A percentile compares a stretch with the other conserved stretches of the same genome.
These are phyloP conservation scores for Tupiocoris notatus DNA, from an alignment of 2,888 invertebrate genomes.

Conservation along the genomic window DNA sequence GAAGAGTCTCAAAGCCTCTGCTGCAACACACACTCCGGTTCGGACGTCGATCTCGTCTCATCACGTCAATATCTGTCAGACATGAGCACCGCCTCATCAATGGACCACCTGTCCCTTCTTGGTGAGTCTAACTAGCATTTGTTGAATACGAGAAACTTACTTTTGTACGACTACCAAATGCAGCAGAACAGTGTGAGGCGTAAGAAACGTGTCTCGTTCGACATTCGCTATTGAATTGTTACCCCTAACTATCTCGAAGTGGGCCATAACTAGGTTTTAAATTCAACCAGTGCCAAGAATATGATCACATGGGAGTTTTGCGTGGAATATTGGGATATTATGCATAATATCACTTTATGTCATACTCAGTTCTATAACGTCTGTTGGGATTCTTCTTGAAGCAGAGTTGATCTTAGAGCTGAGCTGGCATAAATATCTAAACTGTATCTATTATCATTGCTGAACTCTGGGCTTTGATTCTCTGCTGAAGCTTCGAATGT, in stretches of 20 bases:
- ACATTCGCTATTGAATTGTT: slow-evolving; percentile 28
- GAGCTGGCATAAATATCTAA: too few species aligned
- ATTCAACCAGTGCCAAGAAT: too few species aligned
- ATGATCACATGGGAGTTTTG: too few species aligned
- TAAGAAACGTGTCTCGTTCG: slow-evolving; percentile 38
- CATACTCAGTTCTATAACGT: too few species aligned
- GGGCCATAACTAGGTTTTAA: slow-evolving; percentile 37
- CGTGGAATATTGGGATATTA: too few species aligned
- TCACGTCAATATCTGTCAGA: slow-evolving; percentile 42
- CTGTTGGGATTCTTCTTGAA: too few species aligned
- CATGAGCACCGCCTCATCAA: slow-evolving; percentile 42
- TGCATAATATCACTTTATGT: too few species aligned
- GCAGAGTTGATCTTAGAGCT: too few species aligned
- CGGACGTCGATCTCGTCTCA: slow-evolving; percentile 43
- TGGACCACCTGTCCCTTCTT: slow-evolving; percentile 43
- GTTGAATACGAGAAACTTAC: slow-evolving; percentile 43
- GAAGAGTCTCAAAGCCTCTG: slow-evolving; percentile 28
- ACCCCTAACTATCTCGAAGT: not conserved
- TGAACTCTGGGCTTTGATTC: too few species aligned
- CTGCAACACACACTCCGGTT: slow-evolving; percentile 42
- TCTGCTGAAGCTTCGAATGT: too few species aligned
- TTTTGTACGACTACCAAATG: slow-evolving; percentile 38
- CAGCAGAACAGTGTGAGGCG: slow-evolving; percentile 40
- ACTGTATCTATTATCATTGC: too few species aligned
- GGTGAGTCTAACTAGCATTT: slow-evolving; percentile 45